Percentiles rank a stretch among this genome's conserved stretches.
phyloP scores from a whole-genome alignment of 2,113 vertebrate species.

The Coreoperca whiteheadi region DNA sequence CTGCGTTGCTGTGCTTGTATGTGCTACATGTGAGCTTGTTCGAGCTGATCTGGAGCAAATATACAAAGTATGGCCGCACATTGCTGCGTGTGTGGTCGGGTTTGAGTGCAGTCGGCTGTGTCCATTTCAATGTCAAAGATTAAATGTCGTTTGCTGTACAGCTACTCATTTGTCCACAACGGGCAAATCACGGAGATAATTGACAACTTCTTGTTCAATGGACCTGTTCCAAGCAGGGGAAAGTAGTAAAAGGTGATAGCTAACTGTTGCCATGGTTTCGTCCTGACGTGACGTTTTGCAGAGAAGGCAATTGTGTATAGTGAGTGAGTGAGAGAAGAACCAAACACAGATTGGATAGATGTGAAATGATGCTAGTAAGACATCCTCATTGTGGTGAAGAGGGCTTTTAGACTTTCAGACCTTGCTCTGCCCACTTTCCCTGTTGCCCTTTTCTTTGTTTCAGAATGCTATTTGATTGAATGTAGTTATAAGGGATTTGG shows the following conservation, averaged over 20 bases:
- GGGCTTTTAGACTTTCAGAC: slow-evolving; percentile 22
- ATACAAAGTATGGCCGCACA: background rate
- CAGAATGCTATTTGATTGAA: background rate
- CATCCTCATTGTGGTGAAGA: slow-evolving; percentile 10
- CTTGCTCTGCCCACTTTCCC: background rate
- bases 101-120: background rate
- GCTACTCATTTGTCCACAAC: slow-evolving; percentile 31
- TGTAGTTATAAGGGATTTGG: background rate
- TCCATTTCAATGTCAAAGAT: slow-evolving; percentile 36
- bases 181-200: slow-evolving; percentile 48
- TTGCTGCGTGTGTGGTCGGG: background rate
- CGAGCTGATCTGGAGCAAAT: slow-evolving; percentile 19
- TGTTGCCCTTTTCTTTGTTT: background rate
- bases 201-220: slow-evolving; percentile 35
- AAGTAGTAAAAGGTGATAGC: slow-evolving; percentile 30
- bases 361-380: slow-evolving; percentile 30
- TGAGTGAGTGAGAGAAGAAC: slow-evolving; percentile 20
- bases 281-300: slow-evolving; percentile 47
- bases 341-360: slow-evolving; percentile 27
- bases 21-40: slow-evolving; percentile 12
- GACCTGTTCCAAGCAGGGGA: slow-evolving; percentile 6
- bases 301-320: slow-evolving; percentile 29
- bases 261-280: slow-evolving; percentile 76
- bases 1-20: slow-evolving; percentile 4
- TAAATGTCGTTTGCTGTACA: slow-evolving; percentile 21